phyloP scores from a whole-genome alignment of 2,113 vertebrate species.

The Festucalex cinctus region DNA sequence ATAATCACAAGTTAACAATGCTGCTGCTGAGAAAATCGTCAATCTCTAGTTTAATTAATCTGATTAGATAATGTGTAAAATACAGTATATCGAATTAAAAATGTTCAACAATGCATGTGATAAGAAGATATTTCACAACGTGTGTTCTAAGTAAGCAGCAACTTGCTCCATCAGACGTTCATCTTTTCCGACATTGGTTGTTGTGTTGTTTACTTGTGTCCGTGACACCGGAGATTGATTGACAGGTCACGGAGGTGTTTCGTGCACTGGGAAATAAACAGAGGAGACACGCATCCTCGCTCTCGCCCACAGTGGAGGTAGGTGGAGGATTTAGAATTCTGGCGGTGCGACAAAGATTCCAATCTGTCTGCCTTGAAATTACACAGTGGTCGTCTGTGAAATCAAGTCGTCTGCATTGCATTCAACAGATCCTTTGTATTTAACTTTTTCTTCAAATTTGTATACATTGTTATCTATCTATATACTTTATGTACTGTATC shows the following conservation, averaged over 20 bases:
- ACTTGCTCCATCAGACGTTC: background rate
- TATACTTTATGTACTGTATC: too few relatives aligned
- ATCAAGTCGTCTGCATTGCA: background rate
- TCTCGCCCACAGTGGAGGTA: background rate
- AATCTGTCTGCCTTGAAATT: background rate
- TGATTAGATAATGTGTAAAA: background rate
- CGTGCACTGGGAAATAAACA: background rate
- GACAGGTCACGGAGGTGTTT: constrained; percentile 3
- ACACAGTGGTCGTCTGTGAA: background rate
- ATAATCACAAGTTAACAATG: background rate
- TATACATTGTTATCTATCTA: too few relatives aligned
- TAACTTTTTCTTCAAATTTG: too few relatives aligned
- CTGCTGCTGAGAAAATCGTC: background rate
- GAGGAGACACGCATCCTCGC: background rate
- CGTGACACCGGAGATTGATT: constrained; percentile 3
- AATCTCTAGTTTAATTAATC: background rate
- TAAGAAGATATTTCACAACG: background rate
- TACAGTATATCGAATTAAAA: background rate
- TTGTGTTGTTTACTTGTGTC: background rate
- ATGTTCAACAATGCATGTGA: background rate
- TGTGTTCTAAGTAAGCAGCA: background rate
- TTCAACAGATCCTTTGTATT: too few relatives aligned
- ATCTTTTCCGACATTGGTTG: background rate
- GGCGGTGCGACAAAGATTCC: background rate
- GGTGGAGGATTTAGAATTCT: background rate